Percentiles rank a stretch among this genome's conserved stretches.
phyloP scores from a whole-genome alignment of 2,113 vertebrate genomes.

The Oncorhynchus mykiss region DNA sequence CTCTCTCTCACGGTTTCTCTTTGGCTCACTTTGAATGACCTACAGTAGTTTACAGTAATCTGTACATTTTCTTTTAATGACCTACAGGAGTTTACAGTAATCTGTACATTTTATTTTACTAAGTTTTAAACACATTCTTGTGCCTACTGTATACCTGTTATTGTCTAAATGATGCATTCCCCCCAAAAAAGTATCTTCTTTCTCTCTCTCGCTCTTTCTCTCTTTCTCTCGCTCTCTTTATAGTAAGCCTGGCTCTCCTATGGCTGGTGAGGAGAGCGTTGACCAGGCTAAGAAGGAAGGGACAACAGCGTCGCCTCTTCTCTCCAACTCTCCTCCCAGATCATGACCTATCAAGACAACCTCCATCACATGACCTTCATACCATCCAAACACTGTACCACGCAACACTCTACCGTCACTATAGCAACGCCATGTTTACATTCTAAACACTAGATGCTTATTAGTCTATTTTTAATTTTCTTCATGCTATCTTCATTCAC shows the following conservation, averaged over 20 bases:
- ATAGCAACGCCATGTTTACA: conserved; percentile 43
- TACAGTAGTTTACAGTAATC: background rate
- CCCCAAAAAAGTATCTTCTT: no score
- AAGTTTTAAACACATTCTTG: no score
- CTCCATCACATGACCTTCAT: conserved; percentile 28
- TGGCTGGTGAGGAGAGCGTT: conserved; percentile 47
- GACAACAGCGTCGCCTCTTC: conserved; percentile 51
- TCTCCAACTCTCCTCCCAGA: conserved; percentile 22
- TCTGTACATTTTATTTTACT: background rate
- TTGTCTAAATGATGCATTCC: no score
- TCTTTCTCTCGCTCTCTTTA: background rate
- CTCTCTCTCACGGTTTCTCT: background rate
- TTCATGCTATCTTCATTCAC: background rate
- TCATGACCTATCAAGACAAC: conserved; percentile 55
- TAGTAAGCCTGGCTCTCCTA: conserved; percentile 50
- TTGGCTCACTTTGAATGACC: no score
- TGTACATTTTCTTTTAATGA: no score
- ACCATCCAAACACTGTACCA: conserved; percentile 27
- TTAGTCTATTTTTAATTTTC: background rate
- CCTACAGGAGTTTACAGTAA: no score
- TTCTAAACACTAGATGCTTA: conserved; percentile 11
- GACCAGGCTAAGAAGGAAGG: conserved; percentile 65
- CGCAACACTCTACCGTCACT: conserved; percentile 17
- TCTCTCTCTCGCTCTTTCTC: conserved; percentile 17
- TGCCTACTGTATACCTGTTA: no score